Percentiles rank a stretch among this genome's conserved stretches.
Evolutionary conservation across 2,113 vertebrate species (phyloP).

Genomic region (Xenopus borealis): DNA sequence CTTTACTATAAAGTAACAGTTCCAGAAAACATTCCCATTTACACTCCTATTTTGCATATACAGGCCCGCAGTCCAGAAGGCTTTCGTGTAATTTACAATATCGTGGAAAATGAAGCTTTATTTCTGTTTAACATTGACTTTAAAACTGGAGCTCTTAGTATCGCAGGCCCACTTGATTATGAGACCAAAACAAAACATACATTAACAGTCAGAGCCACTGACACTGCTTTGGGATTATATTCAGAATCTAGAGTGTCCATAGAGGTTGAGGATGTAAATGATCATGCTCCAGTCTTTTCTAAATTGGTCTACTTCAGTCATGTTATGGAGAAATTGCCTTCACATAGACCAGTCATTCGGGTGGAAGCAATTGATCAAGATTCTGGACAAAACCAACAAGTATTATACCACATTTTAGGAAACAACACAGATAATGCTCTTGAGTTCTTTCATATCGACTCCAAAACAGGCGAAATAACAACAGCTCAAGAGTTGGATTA

Average conservation of each 20-base stretch:
- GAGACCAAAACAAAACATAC: slow-evolving; percentile 75
- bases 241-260: slow-evolving; percentile 87
- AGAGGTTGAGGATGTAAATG: slow-evolving; percentile 89
- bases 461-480: slow-evolving; percentile 75
- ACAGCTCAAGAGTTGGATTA: slow-evolving; percentile 81
- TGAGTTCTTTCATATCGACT: slow-evolving; percentile 80
- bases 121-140: slow-evolving; percentile 85
- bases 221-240: slow-evolving; percentile 84
- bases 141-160: slow-evolving; percentile 86
- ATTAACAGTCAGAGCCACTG: slow-evolving; percentile 85
- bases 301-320: slow-evolving; percentile 65
- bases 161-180: slow-evolving; percentile 84
- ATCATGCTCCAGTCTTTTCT: slow-evolving; percentile 83
- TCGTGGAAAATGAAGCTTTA: slow-evolving; percentile 80
- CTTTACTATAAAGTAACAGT: slow-evolving; percentile 84
- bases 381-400: slow-evolving; percentile 77
- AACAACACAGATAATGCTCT: slow-evolving; percentile 65
- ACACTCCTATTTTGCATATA: slow-evolving; percentile 88
- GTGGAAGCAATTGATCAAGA: slow-evolving; percentile 81
- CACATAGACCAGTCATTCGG: slow-evolving; percentile 76
- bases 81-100: slow-evolving; percentile 90
- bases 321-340: slow-evolving; percentile 76
- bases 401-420: slow-evolving; percentile 79
- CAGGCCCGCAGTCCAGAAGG: slow-evolving; percentile 93
- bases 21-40: slow-evolving; percentile 84